Percentiles rank a stretch among this genome's conserved stretches.
Evolutionary conservation across 1,140 invertebrate genomes (phyloP).

Genomic region (Sweltsa coloradensis): DNA sequence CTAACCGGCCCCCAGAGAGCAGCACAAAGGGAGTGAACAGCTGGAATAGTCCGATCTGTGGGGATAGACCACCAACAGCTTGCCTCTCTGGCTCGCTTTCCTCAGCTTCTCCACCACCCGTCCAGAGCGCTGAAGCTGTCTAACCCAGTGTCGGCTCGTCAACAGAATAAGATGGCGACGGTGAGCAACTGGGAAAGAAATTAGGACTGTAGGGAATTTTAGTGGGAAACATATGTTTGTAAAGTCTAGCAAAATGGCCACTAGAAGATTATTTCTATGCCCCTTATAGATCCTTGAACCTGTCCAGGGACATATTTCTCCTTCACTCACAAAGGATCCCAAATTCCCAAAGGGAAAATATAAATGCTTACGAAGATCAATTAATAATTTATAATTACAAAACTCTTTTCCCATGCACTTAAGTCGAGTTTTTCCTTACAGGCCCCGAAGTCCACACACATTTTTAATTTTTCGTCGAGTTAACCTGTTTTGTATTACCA

Average conservation of each 20-base stretch:
- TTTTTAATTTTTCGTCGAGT: no score
- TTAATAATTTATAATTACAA: no score
- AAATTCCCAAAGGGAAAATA: no score
- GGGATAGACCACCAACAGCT: constrained; percentile 70
- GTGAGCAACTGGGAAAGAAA: constrained; percentile 49
- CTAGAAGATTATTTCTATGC: constrained; percentile 4
- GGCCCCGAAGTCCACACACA: no score
- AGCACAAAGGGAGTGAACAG: constrained; percentile 69
- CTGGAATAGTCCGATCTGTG: constrained; percentile 78
- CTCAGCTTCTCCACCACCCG: constrained; percentile 57
- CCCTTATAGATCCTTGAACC: no score
- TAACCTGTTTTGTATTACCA: no score
- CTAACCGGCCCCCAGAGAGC: constrained; percentile 61
- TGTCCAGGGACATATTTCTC: no score
- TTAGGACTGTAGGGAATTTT: no score
- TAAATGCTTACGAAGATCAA: no score
- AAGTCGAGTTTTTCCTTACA: no score
- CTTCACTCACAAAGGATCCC: no score
- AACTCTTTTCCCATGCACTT: no score
- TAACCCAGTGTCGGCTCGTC: constrained; percentile 71
- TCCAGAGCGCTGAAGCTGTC: constrained; percentile 68
- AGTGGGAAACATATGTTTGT: constrained; percentile 12
- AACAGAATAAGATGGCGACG: constrained; percentile 66
- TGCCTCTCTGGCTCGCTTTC: constrained; percentile 46
- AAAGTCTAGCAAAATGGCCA: constrained; percentile 12